Percentiles rank a stretch among this genome's conserved stretches.
Conservation (phyloP, 2,113 vertebrate genomes). For the Bubalus kerabau region DNA sequence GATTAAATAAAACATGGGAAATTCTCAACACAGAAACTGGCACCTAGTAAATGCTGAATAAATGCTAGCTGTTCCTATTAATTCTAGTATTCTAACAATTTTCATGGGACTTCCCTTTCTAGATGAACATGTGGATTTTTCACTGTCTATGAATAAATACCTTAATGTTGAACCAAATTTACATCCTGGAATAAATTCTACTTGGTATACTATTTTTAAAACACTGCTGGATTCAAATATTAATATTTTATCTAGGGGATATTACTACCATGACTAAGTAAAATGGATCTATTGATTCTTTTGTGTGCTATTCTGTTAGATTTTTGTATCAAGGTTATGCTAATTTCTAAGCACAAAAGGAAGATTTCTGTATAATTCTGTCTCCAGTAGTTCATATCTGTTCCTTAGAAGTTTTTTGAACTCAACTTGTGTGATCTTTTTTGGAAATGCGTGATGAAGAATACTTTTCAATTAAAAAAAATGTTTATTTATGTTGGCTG, state of each 20-base stretch:
- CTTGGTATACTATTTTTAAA: background rate
- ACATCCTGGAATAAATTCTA: background rate
- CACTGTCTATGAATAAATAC: background rate
- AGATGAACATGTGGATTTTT: background rate
- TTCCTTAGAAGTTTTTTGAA: background rate
- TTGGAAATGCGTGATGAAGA: background rate
- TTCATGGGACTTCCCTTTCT: background rate
- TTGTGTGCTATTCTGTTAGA: background rate
- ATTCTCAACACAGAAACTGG: background rate
- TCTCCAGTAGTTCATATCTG: background rate
- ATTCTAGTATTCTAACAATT: background rate
- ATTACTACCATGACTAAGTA: background rate
- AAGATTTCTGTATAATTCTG: background rate
- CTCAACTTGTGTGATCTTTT: background rate
- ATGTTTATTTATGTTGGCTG: background rate
- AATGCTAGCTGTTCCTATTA: background rate
- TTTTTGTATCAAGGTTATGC: background rate
- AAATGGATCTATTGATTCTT: background rate
- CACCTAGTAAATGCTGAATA: background rate
- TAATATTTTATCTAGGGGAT: background rate
- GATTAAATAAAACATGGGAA: background rate
- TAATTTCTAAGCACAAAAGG: background rate
- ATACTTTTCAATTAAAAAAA: background rate
- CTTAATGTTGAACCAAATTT: background rate
- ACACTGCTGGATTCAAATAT: background rate